Percentiles rank a stretch among this genome's conserved stretches.
These are phyloP conservation scores for Allobates femoralis DNA, from an alignment of 2,797 vertebrate species.

Conservation along the genomic window DNA sequence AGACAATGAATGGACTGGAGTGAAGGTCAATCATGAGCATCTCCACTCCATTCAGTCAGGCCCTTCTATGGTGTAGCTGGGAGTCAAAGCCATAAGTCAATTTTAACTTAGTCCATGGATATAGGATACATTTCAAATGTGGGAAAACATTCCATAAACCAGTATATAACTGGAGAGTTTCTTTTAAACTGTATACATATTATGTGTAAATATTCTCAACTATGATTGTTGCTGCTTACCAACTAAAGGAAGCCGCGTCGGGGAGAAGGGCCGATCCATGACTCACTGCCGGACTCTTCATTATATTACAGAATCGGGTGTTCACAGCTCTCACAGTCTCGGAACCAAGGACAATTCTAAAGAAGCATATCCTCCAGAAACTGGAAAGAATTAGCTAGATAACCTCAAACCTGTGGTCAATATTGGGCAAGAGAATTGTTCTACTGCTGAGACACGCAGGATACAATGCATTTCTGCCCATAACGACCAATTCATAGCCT, in stretches of 20 bases:
- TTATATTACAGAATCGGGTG: slow-evolving; percentile 33
- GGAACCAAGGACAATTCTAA: slow-evolving; percentile 31
- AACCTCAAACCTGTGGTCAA: neutral
- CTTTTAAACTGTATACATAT: no score
- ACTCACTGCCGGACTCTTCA: neutral
- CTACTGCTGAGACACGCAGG: neutral
- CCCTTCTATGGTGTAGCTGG: no score
- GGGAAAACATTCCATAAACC: no score
- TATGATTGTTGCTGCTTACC: neutral
- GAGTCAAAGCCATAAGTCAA: no score
- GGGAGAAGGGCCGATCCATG: neutral
- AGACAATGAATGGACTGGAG: no score
- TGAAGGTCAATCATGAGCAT: no score
- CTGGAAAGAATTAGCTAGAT: neutral
- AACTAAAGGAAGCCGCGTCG: neutral
- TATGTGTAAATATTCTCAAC: neutral
- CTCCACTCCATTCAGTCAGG: no score
- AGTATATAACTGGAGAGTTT: no score
- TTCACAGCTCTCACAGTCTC: slow-evolving; percentile 30
- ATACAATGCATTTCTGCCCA: neutral
- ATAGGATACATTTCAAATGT: no score
- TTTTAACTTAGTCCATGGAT: no score
- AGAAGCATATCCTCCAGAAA: slow-evolving; percentile 12
- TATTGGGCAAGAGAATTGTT: neutral
- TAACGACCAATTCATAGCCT: neutral